Evolutionary conservation across 2,888 invertebrate genomes (phyloP).

Genomic region (Yponomeuta cagnagella): DNA sequence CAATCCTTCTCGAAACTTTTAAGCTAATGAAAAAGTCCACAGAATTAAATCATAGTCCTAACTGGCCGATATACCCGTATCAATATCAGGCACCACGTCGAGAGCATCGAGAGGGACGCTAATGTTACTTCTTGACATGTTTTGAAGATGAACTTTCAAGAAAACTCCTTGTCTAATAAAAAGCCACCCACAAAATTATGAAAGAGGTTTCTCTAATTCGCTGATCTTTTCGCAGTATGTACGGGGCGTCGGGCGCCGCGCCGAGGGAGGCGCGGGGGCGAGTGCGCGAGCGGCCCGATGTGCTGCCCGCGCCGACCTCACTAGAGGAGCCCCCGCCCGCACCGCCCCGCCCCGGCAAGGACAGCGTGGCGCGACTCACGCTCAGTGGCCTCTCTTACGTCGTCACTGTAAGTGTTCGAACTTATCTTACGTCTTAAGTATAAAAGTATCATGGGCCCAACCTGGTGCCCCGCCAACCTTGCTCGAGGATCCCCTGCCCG

Average conservation of each 20-base stretch:
- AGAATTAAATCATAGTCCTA: too few species aligned
- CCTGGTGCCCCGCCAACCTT: conserved; percentile 63
- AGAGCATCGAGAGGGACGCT: too few species aligned
- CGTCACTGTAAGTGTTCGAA: conserved; percentile 79
- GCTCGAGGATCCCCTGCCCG: conserved; percentile 47
- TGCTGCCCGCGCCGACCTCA: conserved; percentile 62
- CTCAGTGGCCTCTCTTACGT: conserved; percentile 86
- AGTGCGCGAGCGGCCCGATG: conserved; percentile 67
- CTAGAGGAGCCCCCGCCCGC: conserved; percentile 46
- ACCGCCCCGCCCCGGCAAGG: conserved; percentile 77
- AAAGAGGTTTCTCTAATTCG: too few species aligned
- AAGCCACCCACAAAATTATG: too few species aligned
- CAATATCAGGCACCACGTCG: too few species aligned
- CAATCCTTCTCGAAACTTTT: too few species aligned
- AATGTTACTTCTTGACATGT: too few species aligned
- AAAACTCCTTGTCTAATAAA: too few species aligned
- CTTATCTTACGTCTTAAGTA: not conserved
- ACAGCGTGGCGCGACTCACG: conserved; percentile 89
- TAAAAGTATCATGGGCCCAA: conserved; percentile 41
- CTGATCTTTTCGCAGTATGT: conserved; percentile 45
- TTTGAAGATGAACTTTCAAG: too few species aligned
- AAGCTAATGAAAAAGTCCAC: too few species aligned
- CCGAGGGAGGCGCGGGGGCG: conserved; percentile 69
- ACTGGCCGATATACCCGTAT: too few species aligned
- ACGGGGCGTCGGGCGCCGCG: conserved; percentile 73